Evolutionary conservation across 2,797 vertebrate genomes (phyloP), one percentile per base, ranked within the genome.

Genomic region (Oreonectes daqikongensis): DNA sequence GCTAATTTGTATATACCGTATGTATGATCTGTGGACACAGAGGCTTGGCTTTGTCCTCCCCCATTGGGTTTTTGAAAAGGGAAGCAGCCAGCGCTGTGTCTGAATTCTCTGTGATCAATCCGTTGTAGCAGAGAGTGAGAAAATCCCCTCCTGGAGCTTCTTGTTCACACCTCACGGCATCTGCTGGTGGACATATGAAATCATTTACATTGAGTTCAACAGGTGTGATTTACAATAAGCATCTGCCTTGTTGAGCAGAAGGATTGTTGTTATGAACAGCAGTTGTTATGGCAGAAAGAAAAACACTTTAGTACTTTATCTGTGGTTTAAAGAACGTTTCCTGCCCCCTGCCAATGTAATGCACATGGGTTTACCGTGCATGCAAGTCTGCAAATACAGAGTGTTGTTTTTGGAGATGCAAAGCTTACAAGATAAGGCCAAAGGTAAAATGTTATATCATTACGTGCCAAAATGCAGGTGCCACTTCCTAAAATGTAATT

Each of bases 41-140:
- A 55, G 44, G 42, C 59, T 81, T 81, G 59, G 40, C 69, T 80
- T 63, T 78, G 18, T 69, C 46, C 69, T 77, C 32, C 81, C 84
- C 88, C 85, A 82, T 86, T 81, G 63, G 38, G 81, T 83, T 84
- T 85, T 86, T 83, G 72, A 75, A 81, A 69, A 77, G 65, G 69
- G 69, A 76, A 50, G 81, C 81, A 87, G 81, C 87, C 68, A 84
- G 83, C 75, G 60, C 69, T 64, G 53, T 82, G 84, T 86, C 87
- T 66, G 68, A 85, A 91, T 91, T 91, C 88, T 87, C 84, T 90
- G 89, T 91, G 88, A 90, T 85, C n/a, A 28, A 75, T 79, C 44
- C 64, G 52, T 72, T 42, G 68, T 50, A 24, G 26, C 40, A 20
- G 61, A 67, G 22, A 42, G 8, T 50, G 42, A 64, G 20, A 17